Evolutionary conservation across 2,113 vertebrate genomes (phyloP).

Genomic region (Lycaon pictus): DNA sequence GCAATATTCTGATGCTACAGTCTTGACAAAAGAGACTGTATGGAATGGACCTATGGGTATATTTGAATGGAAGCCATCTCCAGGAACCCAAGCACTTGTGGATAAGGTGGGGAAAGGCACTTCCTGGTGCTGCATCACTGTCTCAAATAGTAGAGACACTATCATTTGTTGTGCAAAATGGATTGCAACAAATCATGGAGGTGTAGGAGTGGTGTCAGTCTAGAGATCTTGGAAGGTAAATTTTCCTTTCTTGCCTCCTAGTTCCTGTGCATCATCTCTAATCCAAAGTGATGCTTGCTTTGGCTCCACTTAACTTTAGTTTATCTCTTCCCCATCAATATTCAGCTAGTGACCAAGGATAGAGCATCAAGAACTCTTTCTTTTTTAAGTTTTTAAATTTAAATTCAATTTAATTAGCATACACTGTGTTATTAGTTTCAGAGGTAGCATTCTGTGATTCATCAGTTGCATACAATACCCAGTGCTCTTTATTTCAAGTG

Average conservation of each 20-base stretch:
- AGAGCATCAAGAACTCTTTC: background rate
- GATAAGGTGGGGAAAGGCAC: conserved; percentile 93
- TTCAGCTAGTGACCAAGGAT: background rate
- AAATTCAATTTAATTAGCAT: too few relatives aligned
- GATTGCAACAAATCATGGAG: conserved; percentile 92
- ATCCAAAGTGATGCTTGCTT: conserved; percentile 77
- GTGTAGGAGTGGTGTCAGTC: conserved; percentile 91
- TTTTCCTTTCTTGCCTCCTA: background rate
- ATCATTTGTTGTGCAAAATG: conserved; percentile 94
- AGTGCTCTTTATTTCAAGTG: too few relatives aligned
- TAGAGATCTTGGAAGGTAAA: conserved; percentile 94
- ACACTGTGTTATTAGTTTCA: too few relatives aligned
- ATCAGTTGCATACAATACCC: too few relatives aligned
- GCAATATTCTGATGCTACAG: conserved; percentile 87
- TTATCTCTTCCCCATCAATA: conserved; percentile 68
- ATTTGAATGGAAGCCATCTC: conserved; percentile 93
- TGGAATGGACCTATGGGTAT: conserved; percentile 94
- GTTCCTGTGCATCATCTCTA: conserved; percentile 76
- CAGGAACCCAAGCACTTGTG: conserved; percentile 92
- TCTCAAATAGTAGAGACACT: conserved; percentile 95
- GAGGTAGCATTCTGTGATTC: too few relatives aligned
- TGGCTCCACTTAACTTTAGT: conserved; percentile 63
- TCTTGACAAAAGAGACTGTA: conserved; percentile 91
- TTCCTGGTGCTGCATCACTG: conserved; percentile 88
- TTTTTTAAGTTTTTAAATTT: too few relatives aligned